Base-by-base conservation (phyloP, 2,797 vertebrate genomes). In the Mus spretus region DNA sequence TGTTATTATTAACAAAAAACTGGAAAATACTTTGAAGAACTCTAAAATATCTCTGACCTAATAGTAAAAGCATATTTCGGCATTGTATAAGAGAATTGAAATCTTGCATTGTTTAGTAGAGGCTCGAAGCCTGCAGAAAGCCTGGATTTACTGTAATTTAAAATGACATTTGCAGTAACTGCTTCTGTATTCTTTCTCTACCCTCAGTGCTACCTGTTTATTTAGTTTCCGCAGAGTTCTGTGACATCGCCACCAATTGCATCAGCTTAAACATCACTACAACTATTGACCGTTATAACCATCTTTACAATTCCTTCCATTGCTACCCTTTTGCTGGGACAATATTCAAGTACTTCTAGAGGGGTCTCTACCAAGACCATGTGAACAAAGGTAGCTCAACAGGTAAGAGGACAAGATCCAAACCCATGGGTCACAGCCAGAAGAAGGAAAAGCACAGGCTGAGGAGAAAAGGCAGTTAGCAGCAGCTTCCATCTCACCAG, bases 141-240 rank as follows among this genome's bases (percentile, higher is more conserved):
- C 19, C 22, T 87, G 53, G 26, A 89, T 22, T 89, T 91, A 75
- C n/a, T 87, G n/a, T 91, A 72, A 72, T 72, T 67, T 90, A n/a
- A 83, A 90, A 90, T 88, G 37, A 53, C 44, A 91, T 82, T 82
- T 77, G 67, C 1, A 24, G 37, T 65, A 72, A 14, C 53, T n/a
- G 4, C 2, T 44, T 78, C 37, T 83, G 53, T 37, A n/a, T 26
- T 89, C 24, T 57, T 63, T 61, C 59, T 90, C 47, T 86, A 40
- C 47, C 9, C 65, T 67, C 84, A 65, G 19, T 40, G 90, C 59
- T 78, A 67, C 53, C n/a, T 50, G 31, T 34, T 89, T 89, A 50
- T 82, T 84, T 93, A 44, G 82, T 90, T 77, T 81, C 78, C 40
- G 84, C n/a, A 86, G 70, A 92, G 40, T 84, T 70, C 88, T 59